Base-by-base conservation (phyloP, 2,888 invertebrate species). In the Diabrotica balteata region DNA sequence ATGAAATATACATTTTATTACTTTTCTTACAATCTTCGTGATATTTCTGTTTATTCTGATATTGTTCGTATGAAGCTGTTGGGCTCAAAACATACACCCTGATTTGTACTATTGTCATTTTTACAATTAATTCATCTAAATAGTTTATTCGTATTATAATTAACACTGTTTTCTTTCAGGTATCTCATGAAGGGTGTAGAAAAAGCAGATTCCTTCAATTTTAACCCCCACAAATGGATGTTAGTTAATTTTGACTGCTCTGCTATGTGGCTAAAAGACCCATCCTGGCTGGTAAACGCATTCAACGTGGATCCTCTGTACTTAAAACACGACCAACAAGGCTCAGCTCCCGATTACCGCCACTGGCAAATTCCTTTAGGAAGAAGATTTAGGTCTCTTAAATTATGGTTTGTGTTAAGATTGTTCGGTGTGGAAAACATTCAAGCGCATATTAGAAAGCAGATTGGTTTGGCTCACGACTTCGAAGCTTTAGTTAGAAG, bases 181-280 rank as follows among this genome's bases (percentile, higher is more conserved):
- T 90, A 95, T 80, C 86, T 96, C 42, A 93, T 97, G 91, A 90
- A 91, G 75, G 96, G 96, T 42, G 84, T 95, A 7, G 93, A 99
- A 84, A 89, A 90, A 68, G 97, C 96, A 0, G 94, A 97, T 80
- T 98, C 98, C 0, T 97, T 98, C 83, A 98, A 98, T 84, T 97
- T 98, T 81, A 99, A 99, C 83, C 98, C 99, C 0, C 98, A 98
- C 84, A 99, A 99, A 85, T 99, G 98, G 98, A 86, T 99, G 90
- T 84, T 98, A 75, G 96, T 98, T n/a, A 98, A 97, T 84, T 99
- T 98, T 78, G 99, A 99, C 84, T 99, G 98, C 82, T 98, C 98
- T 9, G 92, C 98, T 0, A 93, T 99, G 94, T 99, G 98, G 98
- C 86, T 95, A 5, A 95, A 94, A 79, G 90, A 95, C 80, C 94